A percentile compares a stretch with the other conserved stretches of the same genome.
These are phyloP conservation scores for Caenorhabditis parvicauda DNA, from an alignment of 2,888 invertebrate species.

Conservation along the genomic window DNA sequence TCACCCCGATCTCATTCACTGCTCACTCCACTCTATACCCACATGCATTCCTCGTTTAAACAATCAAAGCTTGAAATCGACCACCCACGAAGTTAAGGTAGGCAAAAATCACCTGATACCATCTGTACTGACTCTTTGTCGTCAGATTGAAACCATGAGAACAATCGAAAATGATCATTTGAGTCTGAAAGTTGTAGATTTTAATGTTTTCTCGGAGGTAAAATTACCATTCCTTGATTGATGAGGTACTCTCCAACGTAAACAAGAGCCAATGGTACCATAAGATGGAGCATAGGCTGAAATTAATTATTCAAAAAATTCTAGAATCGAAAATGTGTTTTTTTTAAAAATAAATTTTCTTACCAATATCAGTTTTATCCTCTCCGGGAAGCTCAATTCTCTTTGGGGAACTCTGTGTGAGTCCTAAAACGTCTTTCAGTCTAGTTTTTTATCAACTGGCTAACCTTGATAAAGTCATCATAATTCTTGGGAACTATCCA, in stretches of 20 bases:
- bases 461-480: slow-evolving; percentile 16
- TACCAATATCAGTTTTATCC: slow-evolving; percentile 35
- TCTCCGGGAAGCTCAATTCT: slow-evolving; percentile 24
- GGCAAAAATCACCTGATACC: slow-evolving; percentile 36
- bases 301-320: slow-evolving; percentile 3
- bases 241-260: slow-evolving; percentile 77
- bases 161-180: slow-evolving; percentile 57
- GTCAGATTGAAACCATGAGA: slow-evolving; percentile 50
- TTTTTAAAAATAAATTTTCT: slow-evolving; percentile 1
- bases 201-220: too few relatives aligned
- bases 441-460: too few relatives aligned
- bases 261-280: slow-evolving; percentile 77
- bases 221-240: slow-evolving; percentile 59
- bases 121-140: slow-evolving; percentile 43
- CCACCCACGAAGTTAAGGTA: background rate
- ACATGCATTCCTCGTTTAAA: background rate
- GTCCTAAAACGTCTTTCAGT: background rate
- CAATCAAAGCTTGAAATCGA: background rate
- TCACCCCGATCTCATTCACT: too few relatives aligned
- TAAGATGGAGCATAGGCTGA: slow-evolving; percentile 71
- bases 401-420: slow-evolving; percentile 37
- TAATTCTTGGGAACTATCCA: slow-evolving; percentile 50
- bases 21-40: too few relatives aligned
- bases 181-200: slow-evolving; percentile 33
- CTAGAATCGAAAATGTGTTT: background rate